phyloP scores from a whole-genome alignment of 2,888 invertebrate species.

The Tetragnatha montana region DNA sequence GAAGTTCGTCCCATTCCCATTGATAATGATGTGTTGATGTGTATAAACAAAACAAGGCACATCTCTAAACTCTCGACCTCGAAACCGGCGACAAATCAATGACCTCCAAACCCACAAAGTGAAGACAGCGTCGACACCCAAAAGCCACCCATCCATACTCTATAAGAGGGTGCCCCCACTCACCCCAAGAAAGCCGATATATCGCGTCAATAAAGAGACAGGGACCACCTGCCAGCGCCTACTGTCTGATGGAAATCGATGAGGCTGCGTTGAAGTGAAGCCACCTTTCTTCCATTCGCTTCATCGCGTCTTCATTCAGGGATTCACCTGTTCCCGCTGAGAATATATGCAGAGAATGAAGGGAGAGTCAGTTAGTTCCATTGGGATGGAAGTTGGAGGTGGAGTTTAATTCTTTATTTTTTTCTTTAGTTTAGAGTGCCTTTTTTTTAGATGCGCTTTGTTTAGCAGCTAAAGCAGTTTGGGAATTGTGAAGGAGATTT shows the following conservation, averaged over 20 bases:
- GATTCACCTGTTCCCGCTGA: constrained; percentile 4
- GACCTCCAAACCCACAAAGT: too few relatives aligned
- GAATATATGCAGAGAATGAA: constrained; percentile 15
- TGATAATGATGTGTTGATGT: too few relatives aligned
- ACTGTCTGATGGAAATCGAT: constrained; percentile 35
- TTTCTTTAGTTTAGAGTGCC: too few relatives aligned
- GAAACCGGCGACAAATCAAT: too few relatives aligned
- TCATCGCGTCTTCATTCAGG: constrained; percentile 28
- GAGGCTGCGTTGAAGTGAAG: constrained; percentile 18
- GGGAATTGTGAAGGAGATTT: too few relatives aligned
- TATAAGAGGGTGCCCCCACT: neutral
- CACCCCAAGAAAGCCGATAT: neutral
- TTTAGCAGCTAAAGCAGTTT: too few relatives aligned
- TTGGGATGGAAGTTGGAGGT: too few relatives aligned
- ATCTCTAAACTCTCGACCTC: too few relatives aligned
- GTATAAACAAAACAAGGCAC: too few relatives aligned
- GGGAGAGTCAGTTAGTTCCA: neutral
- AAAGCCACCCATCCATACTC: neutral
- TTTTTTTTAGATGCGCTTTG: too few relatives aligned
- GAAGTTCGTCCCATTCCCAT: too few relatives aligned
- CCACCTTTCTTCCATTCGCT: constrained; percentile 18
- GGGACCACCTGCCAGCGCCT: constrained; percentile 30
- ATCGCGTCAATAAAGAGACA: constrained; percentile 13
- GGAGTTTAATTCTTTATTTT: too few relatives aligned
- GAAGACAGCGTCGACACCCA: neutral